Evolutionary conservation across 2,797 vertebrate genomes (phyloP), one percentile per base, ranked within the genome.

Genomic region (Enteromius radiatus): DNA sequence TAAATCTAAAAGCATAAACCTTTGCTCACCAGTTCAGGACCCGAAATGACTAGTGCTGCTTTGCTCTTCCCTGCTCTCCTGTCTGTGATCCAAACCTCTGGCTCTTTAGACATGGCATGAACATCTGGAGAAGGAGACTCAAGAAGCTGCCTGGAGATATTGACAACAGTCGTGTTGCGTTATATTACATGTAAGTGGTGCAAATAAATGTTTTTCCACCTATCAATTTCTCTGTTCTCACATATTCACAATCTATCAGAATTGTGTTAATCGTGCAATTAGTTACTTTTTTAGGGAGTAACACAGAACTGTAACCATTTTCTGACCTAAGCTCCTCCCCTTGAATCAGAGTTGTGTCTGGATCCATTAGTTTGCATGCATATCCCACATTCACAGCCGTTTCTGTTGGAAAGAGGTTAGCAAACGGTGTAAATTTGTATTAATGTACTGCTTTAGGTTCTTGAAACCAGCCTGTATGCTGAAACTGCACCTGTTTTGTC

Each of bases 351-450:
- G 90, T 91, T 91, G 94, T 96, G 80, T 96, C 93, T 0, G 96
- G 93, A 0, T 96, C 93, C 86, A 99, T 95, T 79, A 99, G 93
- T 84, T 90, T 94, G 88, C 97, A 99, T 0, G 97, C 95, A 12
- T 96, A 99, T 76, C 96, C 96, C 0, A 98, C 93, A 88, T 98
- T 99, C 86, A 96, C 92, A 0, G 97, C 97, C 0, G 97, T 99
- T 92, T 99, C 98, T 99, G 89, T 78, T 86, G 28, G 78, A 43
- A 33, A 70, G 4, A 71, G 10, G 67, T 1, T 1, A 76, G 41
- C 49, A 67, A 28, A 11, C 88, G 73, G 3, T 54, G 6, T 45
- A 4, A 12, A 15, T 21, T 11, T 3, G 0, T 15, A 45, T 5
- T 59, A 12, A 54, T 47, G 49, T 4, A 8, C 67, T 15, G 8